Base-by-base conservation (phyloP, 1,140 invertebrate genomes). In the Arion vulgaris region DNA sequence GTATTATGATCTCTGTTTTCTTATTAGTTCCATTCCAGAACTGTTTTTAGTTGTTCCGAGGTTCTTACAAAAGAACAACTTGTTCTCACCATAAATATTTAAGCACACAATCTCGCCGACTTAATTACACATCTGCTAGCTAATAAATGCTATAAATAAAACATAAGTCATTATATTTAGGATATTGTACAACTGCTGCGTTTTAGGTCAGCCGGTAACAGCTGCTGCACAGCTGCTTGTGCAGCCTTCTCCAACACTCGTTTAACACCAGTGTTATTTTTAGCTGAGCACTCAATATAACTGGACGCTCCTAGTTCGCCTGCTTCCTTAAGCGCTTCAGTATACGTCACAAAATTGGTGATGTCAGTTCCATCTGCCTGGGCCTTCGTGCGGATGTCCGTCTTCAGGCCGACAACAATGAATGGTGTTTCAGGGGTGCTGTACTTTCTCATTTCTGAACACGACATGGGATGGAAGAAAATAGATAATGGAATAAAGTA, bases 241-340 rank as follows among this genome's bases (percentile, higher is more conserved):
- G 88, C 84, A 32, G 87, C 87, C n/a, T 86, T 86, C 49, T 89
- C 85, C 69, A 91, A 88, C 28, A 91, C 86, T 78, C 86, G 82
- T 66, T 89, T 87, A 0, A 91, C 36, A 62, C 88, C 87, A 26
- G 84, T 76, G 68, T 84, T 83, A 77, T 86, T 88, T 39, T 86
- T 79, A 5, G 97, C 95, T 0, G 97, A 98, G 83, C 97, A 98
- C 91, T 98, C 97, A n/a, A 98, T 94, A 89, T 98, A 98, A 82
- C 94, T 94, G 17, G 98, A 96, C 1, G 96, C 96, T 84, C 96
- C 96, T 80, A 91, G 71, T 34, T 85, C 74, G 51, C 87, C 85
- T 28, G 96, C 97, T 87, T 97, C 91, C 85, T 95, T 94, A 88
- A 94, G 94, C 49, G 96, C 97, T 89, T 97, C 95, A 4, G 92